Conservation (phyloP, 2,113 vertebrate species). For the Ceyx cyanopectus region DNA sequence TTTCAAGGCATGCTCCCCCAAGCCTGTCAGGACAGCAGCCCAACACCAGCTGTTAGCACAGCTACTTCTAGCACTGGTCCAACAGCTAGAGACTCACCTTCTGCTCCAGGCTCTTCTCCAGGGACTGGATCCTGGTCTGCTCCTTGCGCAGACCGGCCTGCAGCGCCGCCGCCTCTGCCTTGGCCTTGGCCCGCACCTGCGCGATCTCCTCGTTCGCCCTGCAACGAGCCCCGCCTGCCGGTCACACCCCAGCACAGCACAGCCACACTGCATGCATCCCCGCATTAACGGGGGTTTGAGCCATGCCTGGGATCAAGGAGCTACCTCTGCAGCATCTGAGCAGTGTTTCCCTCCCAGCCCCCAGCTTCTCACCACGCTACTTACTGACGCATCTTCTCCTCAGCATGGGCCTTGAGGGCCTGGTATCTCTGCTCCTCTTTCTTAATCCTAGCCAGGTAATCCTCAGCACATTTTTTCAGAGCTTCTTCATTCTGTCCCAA, state of each 20-base stretch:
- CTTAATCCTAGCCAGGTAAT: slow-evolving; percentile 82
- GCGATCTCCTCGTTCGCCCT: slow-evolving; percentile 87
- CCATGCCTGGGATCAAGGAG: no score
- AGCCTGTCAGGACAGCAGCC: neutral
- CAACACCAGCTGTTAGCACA: neutral
- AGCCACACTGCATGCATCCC: no score
- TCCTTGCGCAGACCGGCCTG: slow-evolving; percentile 88
- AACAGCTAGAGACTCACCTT: slow-evolving; percentile 65
- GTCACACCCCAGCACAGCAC: no score
- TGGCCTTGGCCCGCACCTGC: slow-evolving; percentile 83
- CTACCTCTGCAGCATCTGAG: neutral
- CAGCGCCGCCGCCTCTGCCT: slow-evolving; percentile 79
- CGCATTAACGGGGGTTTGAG: no score
- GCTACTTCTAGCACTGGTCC: neutral
- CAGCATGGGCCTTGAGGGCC: slow-evolving; percentile 89
- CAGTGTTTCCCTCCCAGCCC: neutral
- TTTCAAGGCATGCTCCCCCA: neutral
- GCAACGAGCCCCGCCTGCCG: no score
- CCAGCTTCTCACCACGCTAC: neutral
- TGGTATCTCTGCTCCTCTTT: slow-evolving; percentile 90
- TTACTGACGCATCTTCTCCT: slow-evolving; percentile 89
- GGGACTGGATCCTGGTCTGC: slow-evolving; percentile 87
- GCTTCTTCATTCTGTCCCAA: slow-evolving; percentile 87
- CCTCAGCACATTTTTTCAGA: slow-evolving; percentile 87
- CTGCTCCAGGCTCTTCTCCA: slow-evolving; percentile 89